Evolutionary conservation across 2,113 vertebrate species (phyloP), one percentile per base, ranked within the genome.

Genomic region (Meriones unguiculatus): DNA sequence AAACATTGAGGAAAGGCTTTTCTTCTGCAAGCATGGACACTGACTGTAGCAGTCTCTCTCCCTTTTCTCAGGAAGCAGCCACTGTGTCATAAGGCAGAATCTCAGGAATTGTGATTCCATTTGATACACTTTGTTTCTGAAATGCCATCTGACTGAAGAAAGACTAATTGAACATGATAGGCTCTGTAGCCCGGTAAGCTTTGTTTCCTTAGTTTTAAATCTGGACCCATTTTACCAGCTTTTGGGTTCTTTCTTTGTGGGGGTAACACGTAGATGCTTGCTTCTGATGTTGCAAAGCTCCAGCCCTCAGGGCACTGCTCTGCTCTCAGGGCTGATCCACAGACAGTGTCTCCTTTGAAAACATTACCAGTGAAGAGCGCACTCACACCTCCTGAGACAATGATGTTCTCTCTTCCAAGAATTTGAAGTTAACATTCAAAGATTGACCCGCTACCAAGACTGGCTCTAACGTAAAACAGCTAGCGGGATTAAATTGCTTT

Each of bases 121-220:
- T 76, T 87, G 50, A 35, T 69, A 70, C 54, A 41, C 17, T 81
- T 94, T 85, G 9, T 64, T 84, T 78, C 64, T 59, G 59, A 82
- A 89, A 89, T 85, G 18, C 20, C 30, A 95, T 54, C 28, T 50
- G 54, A 2, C n/a, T 70, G 52, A 96, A 85, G 59, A 95, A 59
- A 65, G 25, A 54, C 46, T 73, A 46, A 46, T 54, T 81, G 7
- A 30, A 25, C 50, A 59, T 70, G 70, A 41, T 82, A 92, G 30
- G 1, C 5, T 82, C 32, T 75, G 0, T 28, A 65, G 25, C 3
- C 17, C 38, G 59, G 24, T 38, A 24, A 81, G 73, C 0, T 70
- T 89, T 87, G 22, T 17, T 80, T 76, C 30, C 70, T 91, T 85
- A 59, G 30, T 46, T 90, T 69, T 62, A 24, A 7, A 17, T 86